Evolutionary conservation across 2,797 vertebrate genomes (phyloP), one percentile per base, ranked within the genome.

Genomic region (Acanthurus tractus): DNA sequence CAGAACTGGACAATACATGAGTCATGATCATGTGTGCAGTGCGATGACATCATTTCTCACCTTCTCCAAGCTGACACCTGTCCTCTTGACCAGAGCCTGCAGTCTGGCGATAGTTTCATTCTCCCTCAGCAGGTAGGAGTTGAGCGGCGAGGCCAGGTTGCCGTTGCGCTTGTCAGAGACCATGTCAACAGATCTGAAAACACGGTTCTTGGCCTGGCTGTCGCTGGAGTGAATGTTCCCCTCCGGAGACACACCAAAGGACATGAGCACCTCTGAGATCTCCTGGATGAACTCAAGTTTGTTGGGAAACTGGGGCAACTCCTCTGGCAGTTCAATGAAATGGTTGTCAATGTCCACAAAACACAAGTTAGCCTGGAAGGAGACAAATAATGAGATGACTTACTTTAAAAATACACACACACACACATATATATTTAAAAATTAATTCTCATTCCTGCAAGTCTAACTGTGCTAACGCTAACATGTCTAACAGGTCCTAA

Each of bases 281-380:
- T 99, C 98, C 95, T 99, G 98, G 80, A 99, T 95, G 87, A 99
- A 99, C 90, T 99, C 98, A n/a, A 99, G 95, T 85, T 99, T 99
- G 94, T 99, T 99, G 82, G 98, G 98, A 89, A 99, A 99, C 89
- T 99, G 98, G 44, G 98, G 98, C 84, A 99, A 87, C 84, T 99
- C 98, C 92, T 99, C 98, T 0, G 98, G 98, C 81, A 99, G 94
- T 83, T 99, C 98, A 3, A 99, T 96, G 78, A 97, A 98, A 86
- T 99, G 98, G 95, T 99, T 99, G 94, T 99, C 98, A 63, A 99
- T 97, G 90, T 99, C 98, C 92, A 99, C 98, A 86, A 99, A 99
- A 94, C 98, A 99, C 84, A 99, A 92, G 89, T 99, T 99, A 75
- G 98, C 98, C 98, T 99, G 84, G 53, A 86, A 91, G 54, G 70